Percentiles rank a stretch among this genome's conserved stretches.
Conservation (phyloP, 2,113 vertebrate species). For the Diphyllodes magnificus region DNA sequence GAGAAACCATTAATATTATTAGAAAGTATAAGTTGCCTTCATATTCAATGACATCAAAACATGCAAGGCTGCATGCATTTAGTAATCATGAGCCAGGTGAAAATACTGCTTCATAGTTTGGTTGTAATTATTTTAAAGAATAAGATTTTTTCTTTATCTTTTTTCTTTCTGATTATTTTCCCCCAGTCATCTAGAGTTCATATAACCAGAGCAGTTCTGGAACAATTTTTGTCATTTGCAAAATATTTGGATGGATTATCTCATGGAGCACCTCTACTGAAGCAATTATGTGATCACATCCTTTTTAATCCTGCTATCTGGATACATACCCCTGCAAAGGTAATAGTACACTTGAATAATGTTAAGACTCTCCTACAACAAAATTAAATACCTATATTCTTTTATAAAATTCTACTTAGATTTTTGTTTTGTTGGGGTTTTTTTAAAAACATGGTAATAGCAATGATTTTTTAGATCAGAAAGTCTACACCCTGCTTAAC, state of each 20-base stretch:
- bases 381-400: background rate
- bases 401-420: background rate
- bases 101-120: background rate
- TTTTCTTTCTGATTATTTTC: background rate
- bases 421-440: background rate
- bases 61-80: background rate
- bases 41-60: background rate
- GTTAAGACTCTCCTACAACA: background rate
- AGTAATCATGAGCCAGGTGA: background rate
- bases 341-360: slow-evolving; percentile 32
- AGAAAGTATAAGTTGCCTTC: background rate
- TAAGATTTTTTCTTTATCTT: background rate
- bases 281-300: slow-evolving; percentile 98
- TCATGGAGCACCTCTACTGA: slow-evolving; percentile 94
- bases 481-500: background rate
- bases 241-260: slow-evolving; percentile 97
- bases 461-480: background rate
- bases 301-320: slow-evolving; percentile 98
- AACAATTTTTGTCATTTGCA: slow-evolving; percentile 97
- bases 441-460: background rate
- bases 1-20: background rate
- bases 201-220: slow-evolving; percentile 94
- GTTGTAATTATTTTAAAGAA: background rate
- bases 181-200: slow-evolving; percentile 91
- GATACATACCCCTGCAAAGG: slow-evolving; percentile 99